Percentiles rank a stretch among this genome's conserved stretches.
These are phyloP conservation scores for Pseudococcus longispinus DNA, from an alignment of 2,888 invertebrate species.

Conservation along the genomic window DNA sequence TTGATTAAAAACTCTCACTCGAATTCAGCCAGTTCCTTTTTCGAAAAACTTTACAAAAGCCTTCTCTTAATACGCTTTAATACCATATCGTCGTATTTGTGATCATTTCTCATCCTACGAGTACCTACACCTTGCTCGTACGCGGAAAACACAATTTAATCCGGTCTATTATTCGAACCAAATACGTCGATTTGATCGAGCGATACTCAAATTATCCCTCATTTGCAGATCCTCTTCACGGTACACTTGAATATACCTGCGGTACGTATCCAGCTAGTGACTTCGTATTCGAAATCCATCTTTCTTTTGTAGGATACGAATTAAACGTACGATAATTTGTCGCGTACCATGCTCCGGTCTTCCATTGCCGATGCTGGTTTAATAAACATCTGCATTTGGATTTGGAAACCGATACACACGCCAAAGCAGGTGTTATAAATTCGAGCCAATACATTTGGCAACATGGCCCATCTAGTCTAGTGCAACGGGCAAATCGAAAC, in stretches of 20 bases:
- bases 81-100: not conserved
- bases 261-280: not conserved
- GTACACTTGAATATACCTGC: not conserved
- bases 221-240: not conserved
- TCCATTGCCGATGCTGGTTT: not conserved
- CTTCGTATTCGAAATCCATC: not conserved
- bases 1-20: not conserved
- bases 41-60: not conserved
- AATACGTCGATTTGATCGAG: not conserved
- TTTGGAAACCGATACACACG: not conserved
- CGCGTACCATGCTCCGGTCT: not conserved
- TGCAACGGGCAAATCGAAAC: not conserved
- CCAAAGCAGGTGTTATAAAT: conserved; percentile 21
- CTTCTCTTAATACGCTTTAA: not conserved
- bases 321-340: not conserved
- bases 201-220: not conserved
- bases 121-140: not conserved
- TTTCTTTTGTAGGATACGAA: not conserved
- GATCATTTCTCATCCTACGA: not conserved
- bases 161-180: not conserved
- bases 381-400: conserved; percentile 18
- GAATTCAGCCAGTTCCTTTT: not conserved
- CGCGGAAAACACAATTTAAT: not conserved
- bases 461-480: conserved; percentile 1
- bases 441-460: conserved; percentile 7